Percentiles rank a stretch among this genome's conserved stretches.
phyloP scores from a whole-genome alignment of 2,797 vertebrate genomes.

The Hemibagrus guttatus region DNA sequence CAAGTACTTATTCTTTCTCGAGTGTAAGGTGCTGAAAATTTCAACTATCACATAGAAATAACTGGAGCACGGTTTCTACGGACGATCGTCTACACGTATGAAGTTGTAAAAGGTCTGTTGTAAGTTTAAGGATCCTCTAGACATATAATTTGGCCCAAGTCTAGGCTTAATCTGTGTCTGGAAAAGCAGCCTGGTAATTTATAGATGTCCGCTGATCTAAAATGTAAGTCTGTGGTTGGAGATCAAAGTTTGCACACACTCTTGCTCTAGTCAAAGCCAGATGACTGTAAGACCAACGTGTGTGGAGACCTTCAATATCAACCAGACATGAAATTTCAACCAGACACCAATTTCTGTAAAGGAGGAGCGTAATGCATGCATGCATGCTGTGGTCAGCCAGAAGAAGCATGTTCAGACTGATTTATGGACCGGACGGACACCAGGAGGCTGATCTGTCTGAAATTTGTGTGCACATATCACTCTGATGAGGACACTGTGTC shows the following conservation, averaged over 20 bases:
- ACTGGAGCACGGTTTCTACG: not conserved
- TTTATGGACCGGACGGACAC: conserved; percentile 26
- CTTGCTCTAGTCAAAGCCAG: conserved; percentile 10
- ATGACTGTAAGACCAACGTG: conserved; percentile 17
- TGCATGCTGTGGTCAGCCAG: not conserved
- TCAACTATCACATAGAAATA: not conserved
- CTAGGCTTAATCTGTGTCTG: conserved; percentile 36
- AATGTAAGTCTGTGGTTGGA: conserved; percentile 17
- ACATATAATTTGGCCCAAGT: conserved; percentile 35
- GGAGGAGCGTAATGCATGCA: not conserved
- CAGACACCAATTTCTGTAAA: conserved; percentile 37
- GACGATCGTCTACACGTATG: not conserved
- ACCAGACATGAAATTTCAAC: conserved; percentile 45
- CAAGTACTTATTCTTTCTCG: not conserved
- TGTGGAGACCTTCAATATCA: conserved; percentile 29
- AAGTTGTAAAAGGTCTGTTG: conserved; percentile 1
- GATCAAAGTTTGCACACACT: conserved; percentile 29
- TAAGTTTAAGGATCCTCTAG: not conserved
- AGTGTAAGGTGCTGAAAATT: not conserved
- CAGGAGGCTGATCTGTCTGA: not conserved
- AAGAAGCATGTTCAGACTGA: conserved; percentile 1
- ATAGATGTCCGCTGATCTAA: conserved; percentile 20
- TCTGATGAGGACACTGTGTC: not conserved
- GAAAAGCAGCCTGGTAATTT: conserved; percentile 17
- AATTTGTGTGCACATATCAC: not conserved